Base-by-base conservation (phyloP, 1,140 invertebrate species). In the Leucophenga varia region DNA sequence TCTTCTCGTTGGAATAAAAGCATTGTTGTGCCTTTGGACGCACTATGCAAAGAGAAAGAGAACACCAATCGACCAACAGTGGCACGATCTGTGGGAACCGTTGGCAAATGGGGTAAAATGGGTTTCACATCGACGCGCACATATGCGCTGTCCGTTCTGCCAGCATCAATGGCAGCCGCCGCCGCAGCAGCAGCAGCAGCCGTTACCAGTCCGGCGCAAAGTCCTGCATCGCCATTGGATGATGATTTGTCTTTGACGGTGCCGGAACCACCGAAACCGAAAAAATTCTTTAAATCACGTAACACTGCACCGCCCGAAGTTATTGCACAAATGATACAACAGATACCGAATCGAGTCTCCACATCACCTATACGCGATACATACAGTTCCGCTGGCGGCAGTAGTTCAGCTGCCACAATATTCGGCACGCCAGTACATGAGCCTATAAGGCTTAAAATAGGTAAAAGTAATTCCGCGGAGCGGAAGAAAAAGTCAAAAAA, bases 101-200 rank as follows among this genome's bases (percentile, higher is more conserved):
- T 94, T 50, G 91, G 91, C 57, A 91, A 92, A 80, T 95, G 91
- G 91, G 92, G 92, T 56, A 90, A 92, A 73, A 93, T 91, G 53
- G 92, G 90, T 35, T 95, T 93, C 76, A 94, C 92, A 28, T 93
- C 91, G 2, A 88, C 92, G 45, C 80, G 92, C 60, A 91, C 87
- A 6, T 74, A 74, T 36, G 67, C 71, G 5, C 46, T 74, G 21
- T 57, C 73, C 12, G 63, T 59, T 7, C 42, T 72, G 19, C 60
- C 63, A 9, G 43, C 55, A 48, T 63, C 65, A 3, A 65, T 68
- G 65, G 68, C 68, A 13, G 69, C 76, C 64, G 70, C 69, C 57
- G 65, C 64, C 60, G 59, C 81, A 69, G 64, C 68, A 10, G 37
- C 37, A 9, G 68, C 64, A 6, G 61, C 68, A 5, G 58, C 65